Base-by-base conservation (phyloP, 2,113 vertebrate genomes). In the Syngnathoides biaculeatus region DNA sequence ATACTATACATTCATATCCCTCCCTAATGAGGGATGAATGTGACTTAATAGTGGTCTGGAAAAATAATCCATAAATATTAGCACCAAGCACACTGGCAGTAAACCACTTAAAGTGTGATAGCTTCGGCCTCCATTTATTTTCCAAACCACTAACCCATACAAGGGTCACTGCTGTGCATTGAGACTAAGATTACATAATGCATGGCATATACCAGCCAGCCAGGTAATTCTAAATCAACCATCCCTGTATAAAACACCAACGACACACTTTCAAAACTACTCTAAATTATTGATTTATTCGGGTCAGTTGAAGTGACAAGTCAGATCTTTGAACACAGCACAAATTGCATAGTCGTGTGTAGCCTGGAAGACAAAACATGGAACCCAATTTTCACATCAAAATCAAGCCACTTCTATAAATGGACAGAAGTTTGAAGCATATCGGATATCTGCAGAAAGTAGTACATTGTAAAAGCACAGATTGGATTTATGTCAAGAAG, bases 21-120 rank as follows among this genome's bases (percentile, higher is more conserved):
- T n/a, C n/a, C n/a, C n/a, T 43, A 63, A 65, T 72, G 69, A 64
- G 26, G 43, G 6, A 14, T 53, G 59, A 72, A 62, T 42, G 6
- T 65, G 50, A 78, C 57, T 68, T 67, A 52, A 38, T 13, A 30
- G 57, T 11, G 0, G 14, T 61, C 48, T 14, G 10, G 13, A 30
- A 57, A 57, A 13, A 82, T 74, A 1, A 20, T 26, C 43, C 7
- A 57, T 78, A 50, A 71, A 69, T 30, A 71, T 69, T 30, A 50
- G 55, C 45, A 17, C 39, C 0, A 12, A 43, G 48, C 40, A 43
- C 27, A 39, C 58, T 43, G 52, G 74, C 68, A 59, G 69, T 39
- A 38, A 69, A 53, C 35, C 59, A 57, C 26, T 35, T 13, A 24
- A 17, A n/a, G 62, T 68, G 53, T 6, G 22, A 45, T 26, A 6